A percentile compares a stretch with the other conserved stretches of the same genome.
Conservation (phyloP, 2,888 invertebrate genomes). For the Taenaris catops region DNA sequence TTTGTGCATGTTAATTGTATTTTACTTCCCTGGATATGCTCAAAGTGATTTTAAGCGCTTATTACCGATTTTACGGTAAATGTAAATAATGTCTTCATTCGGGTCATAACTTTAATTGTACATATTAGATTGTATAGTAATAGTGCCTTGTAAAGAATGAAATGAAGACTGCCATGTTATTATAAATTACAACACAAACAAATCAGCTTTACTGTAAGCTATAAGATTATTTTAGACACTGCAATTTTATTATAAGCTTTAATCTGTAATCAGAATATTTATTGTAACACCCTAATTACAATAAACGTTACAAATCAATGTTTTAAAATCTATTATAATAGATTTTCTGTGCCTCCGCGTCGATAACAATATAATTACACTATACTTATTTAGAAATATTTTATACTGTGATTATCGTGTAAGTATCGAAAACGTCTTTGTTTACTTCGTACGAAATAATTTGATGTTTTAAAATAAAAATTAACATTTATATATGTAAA, state of each 20-base stretch:
- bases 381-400: slow-evolving; percentile 28
- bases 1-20: slow-evolving; percentile 67
- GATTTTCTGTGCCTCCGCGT: slow-evolving; percentile 26
- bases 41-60: slow-evolving; percentile 77
- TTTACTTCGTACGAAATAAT: slow-evolving; percentile 25
- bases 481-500: too few species aligned
- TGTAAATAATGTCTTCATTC: slow-evolving; percentile 68
- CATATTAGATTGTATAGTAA: slow-evolving; percentile 57
- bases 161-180: slow-evolving; percentile 77
- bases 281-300: slow-evolving; percentile 11
- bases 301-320: too few species aligned
- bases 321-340: slow-evolving; percentile 25
- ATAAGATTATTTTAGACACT: slow-evolving; percentile 59
- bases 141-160: slow-evolving; percentile 62
- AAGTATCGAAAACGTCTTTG: slow-evolving; percentile 34
- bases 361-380: too few species aligned
- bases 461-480: too few species aligned
- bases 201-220: slow-evolving; percentile 75
- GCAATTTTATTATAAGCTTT: slow-evolving; percentile 34
- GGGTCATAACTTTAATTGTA: slow-evolving; percentile 70
- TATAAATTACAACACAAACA: slow-evolving; percentile 55
- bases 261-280: slow-evolving; percentile 26
- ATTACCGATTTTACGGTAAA: slow-evolving; percentile 78
- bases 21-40: slow-evolving; percentile 55
- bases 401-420: slow-evolving; percentile 52